Conservation (phyloP, 2,888 invertebrate genomes). For the Synergus itoensis region DNA sequence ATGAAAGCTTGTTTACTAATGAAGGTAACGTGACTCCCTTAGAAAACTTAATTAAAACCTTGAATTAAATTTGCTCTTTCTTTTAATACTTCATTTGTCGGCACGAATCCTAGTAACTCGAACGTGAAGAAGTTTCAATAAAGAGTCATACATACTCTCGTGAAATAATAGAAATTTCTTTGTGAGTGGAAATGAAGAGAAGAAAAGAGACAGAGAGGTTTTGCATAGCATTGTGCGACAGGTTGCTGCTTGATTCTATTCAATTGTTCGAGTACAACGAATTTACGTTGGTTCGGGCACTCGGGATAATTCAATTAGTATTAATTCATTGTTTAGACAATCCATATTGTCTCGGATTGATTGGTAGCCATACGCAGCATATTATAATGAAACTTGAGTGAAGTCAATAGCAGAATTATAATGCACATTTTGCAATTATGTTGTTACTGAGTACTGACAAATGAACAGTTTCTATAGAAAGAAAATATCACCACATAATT, state of each 20-base stretch:
- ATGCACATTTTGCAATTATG: slow-evolving; percentile 20
- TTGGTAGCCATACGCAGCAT: slow-evolving; percentile 34
- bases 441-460: slow-evolving; percentile 18
- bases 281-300: slow-evolving; percentile 16
- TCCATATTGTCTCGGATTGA: slow-evolving; percentile 16
- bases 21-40: not conserved
- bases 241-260: slow-evolving; percentile 39
- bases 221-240: slow-evolving; percentile 37
- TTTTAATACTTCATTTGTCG: not conserved
- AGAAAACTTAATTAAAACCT: not conserved
- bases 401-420: slow-evolving; percentile 20
- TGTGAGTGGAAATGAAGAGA: slow-evolving; percentile 18
- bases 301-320: slow-evolving; percentile 39
- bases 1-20: not conserved
- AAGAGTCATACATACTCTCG: not conserved
- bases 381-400: slow-evolving; percentile 27
- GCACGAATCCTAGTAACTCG: not conserved
- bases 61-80: not conserved
- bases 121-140: slow-evolving; percentile 18
- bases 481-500: not conserved
- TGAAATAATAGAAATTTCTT: slow-evolving; percentile 12
- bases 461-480: not conserved
- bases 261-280: slow-evolving; percentile 31
- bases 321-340: slow-evolving; percentile 38
- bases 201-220: slow-evolving; percentile 12